These are phyloP conservation scores for Cassiopea xamachana DNA, from an alignment of 30 jellyfish, hydroid and myxozoan genomes.

Conservation along the genomic window DNA sequence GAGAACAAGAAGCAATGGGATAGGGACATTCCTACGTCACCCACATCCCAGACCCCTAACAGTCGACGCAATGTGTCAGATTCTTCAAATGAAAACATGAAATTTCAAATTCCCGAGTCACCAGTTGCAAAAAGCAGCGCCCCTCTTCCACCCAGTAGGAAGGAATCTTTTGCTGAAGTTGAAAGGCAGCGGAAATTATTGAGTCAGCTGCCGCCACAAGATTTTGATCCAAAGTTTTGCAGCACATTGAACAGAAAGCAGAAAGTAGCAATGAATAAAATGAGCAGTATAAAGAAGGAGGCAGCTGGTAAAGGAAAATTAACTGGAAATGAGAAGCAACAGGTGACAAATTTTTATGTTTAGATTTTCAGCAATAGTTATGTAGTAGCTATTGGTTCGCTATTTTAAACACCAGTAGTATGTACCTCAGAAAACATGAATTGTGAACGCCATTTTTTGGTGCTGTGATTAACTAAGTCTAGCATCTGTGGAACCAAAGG, in stretches of 20 bases:
- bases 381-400: no score
- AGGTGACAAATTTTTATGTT: neutral
- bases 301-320: constrained; percentile 88
- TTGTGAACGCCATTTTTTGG: no score
- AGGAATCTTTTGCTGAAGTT: constrained; percentile 45
- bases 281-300: constrained; percentile 43
- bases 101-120: neutral
- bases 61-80: neutral
- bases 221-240: constrained; percentile 86
- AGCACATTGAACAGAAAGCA: constrained; percentile 80
- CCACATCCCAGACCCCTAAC: neutral
- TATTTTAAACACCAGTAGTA: no score
- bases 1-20: neutral
- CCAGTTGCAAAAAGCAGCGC: neutral
- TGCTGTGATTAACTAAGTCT: no score
- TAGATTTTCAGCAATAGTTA: no score
- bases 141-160: constrained; percentile 68
- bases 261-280: constrained; percentile 70
- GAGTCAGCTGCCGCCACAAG: constrained; percentile 96
- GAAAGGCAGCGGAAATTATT: constrained; percentile 51
- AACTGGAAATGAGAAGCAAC: constrained; percentile 37
- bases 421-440: no score
- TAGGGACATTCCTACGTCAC: neutral
- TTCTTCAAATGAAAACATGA: neutral
- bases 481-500: no score